phyloP scores from a whole-genome alignment of 2,797 vertebrate genomes.

The Anguilla megastoma region DNA sequence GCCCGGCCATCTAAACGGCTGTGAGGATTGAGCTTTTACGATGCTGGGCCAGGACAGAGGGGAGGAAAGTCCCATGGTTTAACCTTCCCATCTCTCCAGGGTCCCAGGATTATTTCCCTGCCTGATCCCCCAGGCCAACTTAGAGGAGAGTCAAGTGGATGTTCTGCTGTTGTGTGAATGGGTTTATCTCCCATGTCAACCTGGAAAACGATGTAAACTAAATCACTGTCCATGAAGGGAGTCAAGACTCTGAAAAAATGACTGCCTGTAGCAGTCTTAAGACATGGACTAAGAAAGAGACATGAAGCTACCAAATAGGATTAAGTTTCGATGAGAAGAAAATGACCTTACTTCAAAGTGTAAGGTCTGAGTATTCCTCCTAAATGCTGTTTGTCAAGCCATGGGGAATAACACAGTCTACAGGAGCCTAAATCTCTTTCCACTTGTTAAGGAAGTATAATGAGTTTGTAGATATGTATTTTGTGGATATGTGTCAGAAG shows the following conservation, averaged over 20 bases:
- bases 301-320: not conserved
- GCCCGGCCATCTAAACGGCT: constrained; percentile 41
- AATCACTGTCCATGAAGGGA: not conserved
- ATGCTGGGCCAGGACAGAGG: not conserved
- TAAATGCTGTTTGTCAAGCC: not conserved
- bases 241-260: not conserved
- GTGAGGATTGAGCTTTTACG: constrained; percentile 42
- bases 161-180: too few relatives aligned
- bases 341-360: not conserved
- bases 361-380: not conserved
- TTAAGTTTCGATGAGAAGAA: not conserved
- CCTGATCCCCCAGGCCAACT: too few relatives aligned
- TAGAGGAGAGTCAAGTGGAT: too few relatives aligned
- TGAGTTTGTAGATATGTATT: not conserved
- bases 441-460: not conserved
- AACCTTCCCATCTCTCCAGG: not conserved
- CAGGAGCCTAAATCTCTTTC: not conserved
- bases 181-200: not conserved
- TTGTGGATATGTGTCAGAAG: not conserved
- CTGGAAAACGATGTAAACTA: not conserved
- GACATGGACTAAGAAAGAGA: not conserved
- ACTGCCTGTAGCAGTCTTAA: not conserved
- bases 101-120: not conserved
- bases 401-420: not conserved
- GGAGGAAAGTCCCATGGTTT: not conserved